phyloP scores from a whole-genome alignment of 2,797 vertebrate species.

The Periophthalmus magnuspinnatus region DNA sequence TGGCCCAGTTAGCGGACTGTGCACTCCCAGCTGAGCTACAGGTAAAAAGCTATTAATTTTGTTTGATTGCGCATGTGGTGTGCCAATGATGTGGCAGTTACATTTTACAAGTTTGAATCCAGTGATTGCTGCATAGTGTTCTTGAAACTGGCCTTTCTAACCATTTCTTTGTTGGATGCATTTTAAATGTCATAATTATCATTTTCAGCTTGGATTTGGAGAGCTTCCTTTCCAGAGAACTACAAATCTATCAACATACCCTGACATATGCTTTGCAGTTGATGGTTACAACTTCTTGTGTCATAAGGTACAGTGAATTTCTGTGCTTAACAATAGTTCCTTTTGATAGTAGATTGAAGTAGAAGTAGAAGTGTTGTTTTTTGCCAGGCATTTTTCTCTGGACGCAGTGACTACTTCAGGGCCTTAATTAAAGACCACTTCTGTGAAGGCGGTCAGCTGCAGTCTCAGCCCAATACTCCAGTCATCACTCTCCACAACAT shows the following conservation, averaged over 20 bases:
- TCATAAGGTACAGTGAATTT: slow-evolving; percentile 83
- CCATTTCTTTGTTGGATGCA: not conserved
- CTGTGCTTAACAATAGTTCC: not conserved
- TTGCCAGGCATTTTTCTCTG: slow-evolving; percentile 91
- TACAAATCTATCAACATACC: slow-evolving; percentile 86
- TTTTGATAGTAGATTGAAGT: no score
- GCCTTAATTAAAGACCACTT: slow-evolving; percentile 94
- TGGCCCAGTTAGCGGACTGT: slow-evolving; percentile 90
- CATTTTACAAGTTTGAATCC: not conserved
- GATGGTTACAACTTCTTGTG: slow-evolving; percentile 87
- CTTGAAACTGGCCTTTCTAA: not conserved
- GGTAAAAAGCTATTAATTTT: slow-evolving; percentile 65
- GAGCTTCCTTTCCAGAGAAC: slow-evolving; percentile 92
- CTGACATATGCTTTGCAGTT: slow-evolving; percentile 91
- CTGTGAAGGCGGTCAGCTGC: slow-evolving; percentile 86
- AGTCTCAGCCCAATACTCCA: slow-evolving; percentile 85
- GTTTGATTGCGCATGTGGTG: no score
- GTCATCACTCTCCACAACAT: slow-evolving; percentile 89
- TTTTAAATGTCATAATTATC: not conserved
- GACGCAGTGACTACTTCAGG: slow-evolving; percentile 96
- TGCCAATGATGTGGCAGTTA: not conserved
- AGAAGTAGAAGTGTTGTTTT: slow-evolving; percentile 9
- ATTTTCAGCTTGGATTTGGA: slow-evolving; percentile 87
- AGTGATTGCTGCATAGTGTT: not conserved
- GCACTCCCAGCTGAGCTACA: slow-evolving; percentile 87